phyloP scores from a whole-genome alignment of 2,113 vertebrate genomes.

The Axis porcinus region DNA sequence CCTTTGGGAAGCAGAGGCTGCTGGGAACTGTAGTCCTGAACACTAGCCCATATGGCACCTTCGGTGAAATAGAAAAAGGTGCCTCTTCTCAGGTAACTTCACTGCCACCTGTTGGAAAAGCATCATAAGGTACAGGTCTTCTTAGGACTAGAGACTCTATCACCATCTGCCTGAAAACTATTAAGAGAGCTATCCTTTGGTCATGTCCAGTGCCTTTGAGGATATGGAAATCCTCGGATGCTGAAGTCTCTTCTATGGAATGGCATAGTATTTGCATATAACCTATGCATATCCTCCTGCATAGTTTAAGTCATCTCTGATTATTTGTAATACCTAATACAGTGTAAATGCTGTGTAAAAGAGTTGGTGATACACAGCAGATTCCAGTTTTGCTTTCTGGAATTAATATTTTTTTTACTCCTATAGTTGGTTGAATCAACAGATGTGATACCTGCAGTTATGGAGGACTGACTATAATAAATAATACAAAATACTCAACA shows the following conservation, averaged over 20 bases:
- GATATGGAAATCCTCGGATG: neutral
- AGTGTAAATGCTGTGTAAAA: neutral
- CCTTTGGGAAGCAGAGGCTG: neutral
- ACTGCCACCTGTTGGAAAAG: neutral
- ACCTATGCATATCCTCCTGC: neutral
- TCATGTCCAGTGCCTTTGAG: neutral
- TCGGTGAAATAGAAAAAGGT: neutral
- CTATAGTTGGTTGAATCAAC: neutral
- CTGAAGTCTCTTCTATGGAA: neutral
- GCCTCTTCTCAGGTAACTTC: neutral
- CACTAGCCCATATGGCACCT: rapidly evolving
- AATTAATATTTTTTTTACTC: neutral
- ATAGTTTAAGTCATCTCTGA: neutral
- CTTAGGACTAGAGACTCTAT: neutral
- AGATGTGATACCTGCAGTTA: neutral
- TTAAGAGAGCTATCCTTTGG: neutral
- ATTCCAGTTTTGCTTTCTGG: neutral
- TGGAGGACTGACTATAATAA: neutral
- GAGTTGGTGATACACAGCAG: neutral
- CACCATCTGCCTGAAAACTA: neutral
- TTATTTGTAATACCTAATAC: neutral
- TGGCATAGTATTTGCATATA: neutral
- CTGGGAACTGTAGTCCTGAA: neutral
- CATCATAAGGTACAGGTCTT: neutral
- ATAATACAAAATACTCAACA: neutral